Conservation (phyloP, 2,888 invertebrate species). For the Byasa hedistus region DNA sequence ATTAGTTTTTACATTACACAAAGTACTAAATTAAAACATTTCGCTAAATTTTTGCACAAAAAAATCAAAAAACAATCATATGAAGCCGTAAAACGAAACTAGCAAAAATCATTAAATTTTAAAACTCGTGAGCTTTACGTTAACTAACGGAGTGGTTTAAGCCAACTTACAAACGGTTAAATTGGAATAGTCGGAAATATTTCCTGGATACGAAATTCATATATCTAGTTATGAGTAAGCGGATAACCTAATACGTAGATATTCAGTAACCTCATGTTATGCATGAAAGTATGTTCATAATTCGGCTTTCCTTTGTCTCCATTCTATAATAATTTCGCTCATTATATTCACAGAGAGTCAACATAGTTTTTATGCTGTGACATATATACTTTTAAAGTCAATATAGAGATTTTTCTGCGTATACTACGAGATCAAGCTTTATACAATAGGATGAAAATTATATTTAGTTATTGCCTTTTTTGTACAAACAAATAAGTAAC, state of each 20-base stretch:
- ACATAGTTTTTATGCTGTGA: background rate
- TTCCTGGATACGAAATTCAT: constrained; percentile 19
- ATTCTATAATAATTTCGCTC: background rate
- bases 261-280: constrained; percentile 1
- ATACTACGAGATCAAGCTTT: no score
- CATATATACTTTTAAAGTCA: background rate
- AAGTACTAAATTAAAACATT: no score
- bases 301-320: background rate
- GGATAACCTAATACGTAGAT: background rate
- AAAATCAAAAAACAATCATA: background rate
- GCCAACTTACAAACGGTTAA: constrained; percentile 10
- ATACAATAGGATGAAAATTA: no score
- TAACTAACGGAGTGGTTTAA: constrained; percentile 19
- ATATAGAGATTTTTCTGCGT: background rate
- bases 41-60: background rate
- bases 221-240: constrained; percentile 5
- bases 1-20: no score
- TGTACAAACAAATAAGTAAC: no score
- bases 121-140: constrained; percentile 16
- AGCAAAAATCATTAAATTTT: constrained; percentile 7
- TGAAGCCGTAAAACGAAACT: background rate
- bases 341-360: background rate
- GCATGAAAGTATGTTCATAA: background rate
- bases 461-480: no score
- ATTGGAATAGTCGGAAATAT: constrained; percentile 6